Conservation (phyloP, 1,140 invertebrate species). For the Pachypeltis micranthus region DNA sequence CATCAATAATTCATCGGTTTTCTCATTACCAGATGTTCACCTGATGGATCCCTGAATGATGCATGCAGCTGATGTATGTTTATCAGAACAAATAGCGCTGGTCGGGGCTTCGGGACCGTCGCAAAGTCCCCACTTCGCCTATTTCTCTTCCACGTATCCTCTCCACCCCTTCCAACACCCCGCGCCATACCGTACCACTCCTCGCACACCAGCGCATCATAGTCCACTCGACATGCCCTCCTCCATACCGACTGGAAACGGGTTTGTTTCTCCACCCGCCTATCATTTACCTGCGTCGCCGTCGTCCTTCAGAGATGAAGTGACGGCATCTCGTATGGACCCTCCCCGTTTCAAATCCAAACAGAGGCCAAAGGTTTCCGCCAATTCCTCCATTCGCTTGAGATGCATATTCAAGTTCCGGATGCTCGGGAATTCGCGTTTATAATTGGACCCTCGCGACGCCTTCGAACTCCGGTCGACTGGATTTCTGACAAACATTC, state of each 20-base stretch:
- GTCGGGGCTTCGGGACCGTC: background rate
- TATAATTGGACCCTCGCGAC: no score
- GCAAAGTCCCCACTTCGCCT: background rate
- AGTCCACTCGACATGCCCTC: no score
- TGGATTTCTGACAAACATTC: no score
- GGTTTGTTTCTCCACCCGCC: no score
- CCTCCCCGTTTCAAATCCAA: conserved; percentile 6
- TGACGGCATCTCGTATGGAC: background rate
- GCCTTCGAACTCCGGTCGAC: no score
- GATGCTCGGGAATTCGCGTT: no score
- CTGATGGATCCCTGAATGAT: conserved; percentile 14
- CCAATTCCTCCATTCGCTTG: no score
- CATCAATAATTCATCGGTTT: conserved; percentile 14
- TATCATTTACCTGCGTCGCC: background rate
- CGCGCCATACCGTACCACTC: no score
- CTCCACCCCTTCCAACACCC: no score
- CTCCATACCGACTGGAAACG: no score
- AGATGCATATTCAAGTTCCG: conserved; percentile 2
- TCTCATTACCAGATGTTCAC: conserved; percentile 15
- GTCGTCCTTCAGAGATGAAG: background rate
- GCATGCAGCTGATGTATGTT: conserved; percentile 12
- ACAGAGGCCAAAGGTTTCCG: background rate
- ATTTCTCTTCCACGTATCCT: no score
- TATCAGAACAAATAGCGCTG: conserved; percentile 10
- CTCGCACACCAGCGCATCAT: no score